phyloP scores from a whole-genome alignment of 2,888 invertebrate species.

The Hydriomena furcata region DNA sequence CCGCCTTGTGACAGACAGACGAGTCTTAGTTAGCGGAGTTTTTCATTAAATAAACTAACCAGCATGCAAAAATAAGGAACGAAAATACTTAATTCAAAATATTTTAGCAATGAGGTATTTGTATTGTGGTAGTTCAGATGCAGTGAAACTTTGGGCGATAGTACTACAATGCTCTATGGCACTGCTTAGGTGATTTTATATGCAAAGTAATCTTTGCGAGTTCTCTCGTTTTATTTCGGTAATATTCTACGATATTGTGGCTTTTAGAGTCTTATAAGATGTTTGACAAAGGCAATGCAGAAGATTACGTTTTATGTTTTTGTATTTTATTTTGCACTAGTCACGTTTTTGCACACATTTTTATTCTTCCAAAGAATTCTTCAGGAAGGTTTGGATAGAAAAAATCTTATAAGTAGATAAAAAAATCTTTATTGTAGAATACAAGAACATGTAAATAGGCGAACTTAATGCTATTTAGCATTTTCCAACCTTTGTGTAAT shows the following conservation, averaged over 20 bases:
- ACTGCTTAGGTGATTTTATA: constrained; percentile 29
- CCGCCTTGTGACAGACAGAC: too few relatives aligned
- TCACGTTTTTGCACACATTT: neutral
- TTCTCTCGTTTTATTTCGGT: constrained; percentile 30
- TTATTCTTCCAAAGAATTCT: neutral
- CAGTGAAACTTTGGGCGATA: neutral
- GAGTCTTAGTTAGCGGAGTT: too few relatives aligned
- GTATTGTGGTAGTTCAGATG: neutral
- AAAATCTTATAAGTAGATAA: too few relatives aligned
- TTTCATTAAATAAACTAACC: too few relatives aligned
- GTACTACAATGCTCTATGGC: neutral
- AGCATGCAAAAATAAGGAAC: too few relatives aligned
- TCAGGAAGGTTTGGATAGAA: too few relatives aligned
- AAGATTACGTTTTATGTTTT: constrained; percentile 23
- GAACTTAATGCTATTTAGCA: too few relatives aligned
- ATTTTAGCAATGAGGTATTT: too few relatives aligned
- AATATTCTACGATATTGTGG: constrained; percentile 28
- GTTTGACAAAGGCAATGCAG: constrained; percentile 27
- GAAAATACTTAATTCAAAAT: too few relatives aligned
- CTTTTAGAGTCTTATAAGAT: constrained; percentile 27
- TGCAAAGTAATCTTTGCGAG: constrained; percentile 34
- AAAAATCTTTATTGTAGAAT: too few relatives aligned
- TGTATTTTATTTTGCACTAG: constrained; percentile 7
- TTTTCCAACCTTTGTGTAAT: too few relatives aligned
- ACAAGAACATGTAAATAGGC: too few relatives aligned